Percentiles rank a stretch among this genome's conserved stretches.
Conservation (phyloP, 2,888 invertebrate genomes). For the Rotaria socialis region DNA sequence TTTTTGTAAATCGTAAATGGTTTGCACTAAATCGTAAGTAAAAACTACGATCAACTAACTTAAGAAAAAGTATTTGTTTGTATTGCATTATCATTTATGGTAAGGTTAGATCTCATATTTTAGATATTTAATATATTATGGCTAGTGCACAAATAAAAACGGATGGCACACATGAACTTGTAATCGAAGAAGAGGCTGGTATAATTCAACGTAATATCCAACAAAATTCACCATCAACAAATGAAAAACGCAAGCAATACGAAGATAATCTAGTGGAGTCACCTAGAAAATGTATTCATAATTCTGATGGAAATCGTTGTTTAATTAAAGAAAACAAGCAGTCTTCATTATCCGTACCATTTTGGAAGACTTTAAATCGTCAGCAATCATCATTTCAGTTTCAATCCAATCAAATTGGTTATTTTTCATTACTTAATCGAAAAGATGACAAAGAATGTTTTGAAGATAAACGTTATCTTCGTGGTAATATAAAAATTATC, state of each 20-base stretch:
- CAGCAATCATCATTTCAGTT: background rate
- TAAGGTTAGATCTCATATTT: background rate
- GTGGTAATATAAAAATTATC: background rate
- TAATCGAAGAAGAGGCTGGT: background rate
- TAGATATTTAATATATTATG: background rate
- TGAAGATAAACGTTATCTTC: constrained; percentile 4
- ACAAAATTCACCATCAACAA: background rate
- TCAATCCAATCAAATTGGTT: background rate
- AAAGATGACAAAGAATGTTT: background rate
- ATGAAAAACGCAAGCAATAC: background rate
- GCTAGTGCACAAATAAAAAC: background rate
- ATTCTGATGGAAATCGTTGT: background rate
- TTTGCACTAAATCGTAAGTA: too few relatives aligned
- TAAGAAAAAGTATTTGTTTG: too few relatives aligned
- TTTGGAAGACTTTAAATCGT: background rate
- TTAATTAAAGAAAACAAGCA: background rate
- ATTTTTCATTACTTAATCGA: background rate
- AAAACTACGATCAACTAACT: too few relatives aligned
- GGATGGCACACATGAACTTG: background rate
- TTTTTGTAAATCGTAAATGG: too few relatives aligned
- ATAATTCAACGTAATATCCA: background rate
- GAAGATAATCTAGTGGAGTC: background rate
- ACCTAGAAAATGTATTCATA: background rate
- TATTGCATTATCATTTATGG: too few relatives aligned
- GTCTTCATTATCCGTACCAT: background rate